A percentile compares a stretch with the other conserved stretches of the same genome.
Evolutionary conservation across 2,888 invertebrate species (phyloP).

Genomic region (Drosophila koepferae): DNA sequence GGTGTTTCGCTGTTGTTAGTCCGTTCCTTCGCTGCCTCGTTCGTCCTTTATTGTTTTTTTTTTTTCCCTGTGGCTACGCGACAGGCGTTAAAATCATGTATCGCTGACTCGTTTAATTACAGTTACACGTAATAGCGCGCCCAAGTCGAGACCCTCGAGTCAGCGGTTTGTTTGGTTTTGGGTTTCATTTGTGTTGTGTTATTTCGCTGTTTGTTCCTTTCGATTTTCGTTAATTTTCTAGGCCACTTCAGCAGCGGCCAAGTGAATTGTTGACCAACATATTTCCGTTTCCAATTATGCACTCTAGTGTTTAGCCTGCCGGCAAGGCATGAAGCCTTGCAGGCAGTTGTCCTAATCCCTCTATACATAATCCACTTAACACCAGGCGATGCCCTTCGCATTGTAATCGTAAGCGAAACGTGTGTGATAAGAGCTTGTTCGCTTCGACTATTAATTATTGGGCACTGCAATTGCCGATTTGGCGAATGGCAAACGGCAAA

Average conservation of each 20-base stretch:
- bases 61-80: constrained; percentile 52
- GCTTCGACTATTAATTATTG: background rate
- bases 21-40: constrained; percentile 10
- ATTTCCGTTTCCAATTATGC: constrained; percentile 63
- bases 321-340: constrained; percentile 14
- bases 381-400: background rate
- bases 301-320: constrained; percentile 37
- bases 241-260: constrained; percentile 27
- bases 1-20: constrained; percentile 40
- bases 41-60: constrained; percentile 24
- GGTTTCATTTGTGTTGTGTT: constrained; percentile 19
- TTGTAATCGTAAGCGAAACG: background rate
- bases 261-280: constrained; percentile 60
- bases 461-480: background rate
- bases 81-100: constrained; percentile 80
- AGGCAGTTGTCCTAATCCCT: constrained; percentile 5
- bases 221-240: constrained; percentile 26
- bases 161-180: constrained; percentile 24
- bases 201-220: constrained; percentile 1
- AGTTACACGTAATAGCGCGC: constrained; percentile 72
- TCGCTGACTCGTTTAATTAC: constrained; percentile 81
- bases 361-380: background rate
- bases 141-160: constrained; percentile 13
- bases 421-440: background rate
- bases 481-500: background rate